phyloP scores from a whole-genome alignment of 2,888 invertebrate genomes.

The Agapostemon virescens region DNA sequence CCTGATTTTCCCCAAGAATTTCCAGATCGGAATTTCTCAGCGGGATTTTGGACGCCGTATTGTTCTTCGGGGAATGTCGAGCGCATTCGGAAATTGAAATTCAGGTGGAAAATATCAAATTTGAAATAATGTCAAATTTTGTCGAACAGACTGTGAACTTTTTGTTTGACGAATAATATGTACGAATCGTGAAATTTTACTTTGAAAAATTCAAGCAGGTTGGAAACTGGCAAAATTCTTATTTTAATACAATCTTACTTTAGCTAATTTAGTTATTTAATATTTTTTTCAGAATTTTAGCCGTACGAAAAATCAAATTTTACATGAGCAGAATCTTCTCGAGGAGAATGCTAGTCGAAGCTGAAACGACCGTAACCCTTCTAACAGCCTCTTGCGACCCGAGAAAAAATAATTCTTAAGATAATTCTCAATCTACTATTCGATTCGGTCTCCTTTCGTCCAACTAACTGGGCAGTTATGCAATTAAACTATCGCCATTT shows the following conservation, averaged over 20 bases:
- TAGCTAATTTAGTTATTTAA: not conserved
- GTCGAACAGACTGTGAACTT: not conserved
- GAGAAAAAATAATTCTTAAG: conserved; percentile 35
- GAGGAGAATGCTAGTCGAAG: conserved; percentile 30
- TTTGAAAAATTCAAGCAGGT: not conserved
- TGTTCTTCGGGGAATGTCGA: not conserved
- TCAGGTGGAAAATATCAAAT: not conserved
- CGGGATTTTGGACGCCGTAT: not conserved
- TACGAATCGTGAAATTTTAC: not conserved
- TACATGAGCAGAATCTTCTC: not conserved
- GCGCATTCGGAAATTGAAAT: not conserved
- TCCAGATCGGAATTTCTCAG: not conserved
- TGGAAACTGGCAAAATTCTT: not conserved
- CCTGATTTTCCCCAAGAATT: not conserved
- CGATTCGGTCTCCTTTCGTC: conserved; percentile 28
- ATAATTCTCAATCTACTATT: conserved; percentile 25
- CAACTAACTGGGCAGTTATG: conserved; percentile 53
- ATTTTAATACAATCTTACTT: not conserved
- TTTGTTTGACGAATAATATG: not conserved
- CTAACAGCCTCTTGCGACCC: conserved; percentile 17
- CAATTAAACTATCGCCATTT: conserved; percentile 45
- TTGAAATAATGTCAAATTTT: too few species aligned
- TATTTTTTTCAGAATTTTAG: not conserved
- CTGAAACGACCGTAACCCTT: conserved; percentile 18
- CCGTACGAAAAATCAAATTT: not conserved